A percentile compares a stretch with the other conserved stretches of the same genome.
Evolutionary conservation across 2,797 vertebrate species (phyloP).

Genomic region (Gymnothorax javanicus): DNA sequence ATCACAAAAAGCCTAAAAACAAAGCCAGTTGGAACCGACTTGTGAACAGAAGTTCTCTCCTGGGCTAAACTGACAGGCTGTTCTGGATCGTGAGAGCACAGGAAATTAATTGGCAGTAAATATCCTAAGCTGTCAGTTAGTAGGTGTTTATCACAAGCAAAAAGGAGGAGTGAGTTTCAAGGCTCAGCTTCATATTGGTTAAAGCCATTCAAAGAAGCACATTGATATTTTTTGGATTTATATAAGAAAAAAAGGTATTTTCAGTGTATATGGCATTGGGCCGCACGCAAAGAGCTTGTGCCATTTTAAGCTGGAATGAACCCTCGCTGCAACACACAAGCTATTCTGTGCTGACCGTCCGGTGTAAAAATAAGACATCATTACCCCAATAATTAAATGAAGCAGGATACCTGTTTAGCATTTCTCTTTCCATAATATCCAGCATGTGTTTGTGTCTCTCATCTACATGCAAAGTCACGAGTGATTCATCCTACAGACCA

Average conservation of each 20-base stretch:
- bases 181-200: neutral
- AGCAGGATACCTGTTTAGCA: too few species aligned
- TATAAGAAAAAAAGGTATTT: neutral
- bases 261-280: neutral
- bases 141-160: neutral
- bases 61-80: neutral
- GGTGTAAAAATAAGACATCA: too few species aligned
- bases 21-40: neutral
- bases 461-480: neutral
- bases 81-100: neutral
- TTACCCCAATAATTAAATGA: too few species aligned
- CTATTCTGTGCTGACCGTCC: too few species aligned
- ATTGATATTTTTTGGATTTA: neutral
- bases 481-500: neutral
- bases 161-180: neutral
- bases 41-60: neutral
- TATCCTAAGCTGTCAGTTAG: neutral
- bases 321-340: neutral
- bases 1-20: neutral
- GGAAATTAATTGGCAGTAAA: neutral
- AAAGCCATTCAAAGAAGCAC: neutral
- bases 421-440: too few species aligned
- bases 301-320: neutral
- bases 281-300: too few species aligned
- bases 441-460: neutral